Evolutionary conservation across 2,797 vertebrate species (phyloP), one percentile per base, ranked within the genome.

Genomic region (Acrossocheilus fasciatus): DNA sequence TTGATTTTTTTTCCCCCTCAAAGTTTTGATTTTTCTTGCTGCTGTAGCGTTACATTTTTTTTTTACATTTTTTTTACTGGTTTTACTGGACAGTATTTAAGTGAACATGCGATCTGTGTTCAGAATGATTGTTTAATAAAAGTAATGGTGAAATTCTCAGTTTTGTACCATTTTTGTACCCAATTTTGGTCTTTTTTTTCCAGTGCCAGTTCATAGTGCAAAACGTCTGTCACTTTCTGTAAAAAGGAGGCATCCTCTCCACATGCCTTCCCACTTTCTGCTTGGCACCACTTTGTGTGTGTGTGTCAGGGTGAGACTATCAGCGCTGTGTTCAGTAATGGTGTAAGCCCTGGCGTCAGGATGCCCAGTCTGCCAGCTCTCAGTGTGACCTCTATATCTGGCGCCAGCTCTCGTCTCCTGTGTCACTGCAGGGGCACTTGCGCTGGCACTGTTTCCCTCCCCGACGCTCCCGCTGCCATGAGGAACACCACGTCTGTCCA

Each of bases 301-400:
- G 66, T 79, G 66, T 89, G 90, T 92, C 81, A 92, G 91, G 91
- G 91, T 90, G 91, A 92, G 93, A 93, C 92, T 94, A 93, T 94
- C 94, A 94, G 91, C 87, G 89, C 91, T 93, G 85, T 91, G 91
- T 93, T 93, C 92, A 92, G 92, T 90, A 91, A 91, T 91, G 88
- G 93, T 94, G 94, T 94, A 93, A 95, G 94, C 93, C 92, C 90
- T 91, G 92, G 92, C 91, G 92, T 95, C 93, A 92, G 93, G 91
- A 94, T 89, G 93, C 91, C 91, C 91, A 84, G 88, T 92, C 92
- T 91, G 92, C 92, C 92, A 91, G 90, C 92, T 88, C 92, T 93
- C 89, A 92, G 91, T 89, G 92, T 94, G 93, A 94, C 95, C 94
- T 94, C 93, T 91, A 92, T 90, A 91, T 87, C 89, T 39, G 89